Evolutionary conservation across 1,140 invertebrate species (phyloP), one percentile per base, ranked within the genome.

Genomic region (Diachasmimorpha longicaudata): DNA sequence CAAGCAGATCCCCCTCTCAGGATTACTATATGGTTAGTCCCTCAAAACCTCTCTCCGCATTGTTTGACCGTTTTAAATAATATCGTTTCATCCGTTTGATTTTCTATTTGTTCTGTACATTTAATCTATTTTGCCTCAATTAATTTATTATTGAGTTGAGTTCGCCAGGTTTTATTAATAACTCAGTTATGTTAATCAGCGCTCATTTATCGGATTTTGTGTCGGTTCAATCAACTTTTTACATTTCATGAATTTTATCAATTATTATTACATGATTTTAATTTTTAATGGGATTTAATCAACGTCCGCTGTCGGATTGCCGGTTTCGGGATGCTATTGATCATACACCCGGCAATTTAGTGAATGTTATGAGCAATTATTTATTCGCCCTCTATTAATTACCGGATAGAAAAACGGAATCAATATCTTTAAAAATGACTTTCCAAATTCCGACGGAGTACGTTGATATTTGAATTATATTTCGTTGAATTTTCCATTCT

Each of bases 21-120:
- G 88, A 89, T 89, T 89, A 89, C 88, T 86, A 89, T 88, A 89
- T 89, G 88, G 88, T 89, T 89, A 89, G 88, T 89, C 84, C 87
- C 78, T 86, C 85, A 89, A 87, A 84, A 88, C 87, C 85, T 88
- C 80, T 87, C 82, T 89, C 87, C 87, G 88, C 88, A 89, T 87
- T 88, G 87, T 89, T 89, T 89, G 86, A 88, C 86, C 87, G 87
- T 89, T 84, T 89, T 89, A 84, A 81, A 86, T 87, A 85, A 87
- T 86, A 46, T 79, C 69, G 76, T 85, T 78, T 78, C 72, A 72
- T 77, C 73, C 80, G 76, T 66, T 67, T 76, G 44, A 37, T 75
- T 71, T 42, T 76, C 25, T 66, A 73, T 76, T 19, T 48, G 58
- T 74, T 77, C 72, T 73, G 36, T 79, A 69, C 25, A 73, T 74